Conservation (phyloP, 1,140 invertebrate species). For the Neodiprion fabricii region DNA sequence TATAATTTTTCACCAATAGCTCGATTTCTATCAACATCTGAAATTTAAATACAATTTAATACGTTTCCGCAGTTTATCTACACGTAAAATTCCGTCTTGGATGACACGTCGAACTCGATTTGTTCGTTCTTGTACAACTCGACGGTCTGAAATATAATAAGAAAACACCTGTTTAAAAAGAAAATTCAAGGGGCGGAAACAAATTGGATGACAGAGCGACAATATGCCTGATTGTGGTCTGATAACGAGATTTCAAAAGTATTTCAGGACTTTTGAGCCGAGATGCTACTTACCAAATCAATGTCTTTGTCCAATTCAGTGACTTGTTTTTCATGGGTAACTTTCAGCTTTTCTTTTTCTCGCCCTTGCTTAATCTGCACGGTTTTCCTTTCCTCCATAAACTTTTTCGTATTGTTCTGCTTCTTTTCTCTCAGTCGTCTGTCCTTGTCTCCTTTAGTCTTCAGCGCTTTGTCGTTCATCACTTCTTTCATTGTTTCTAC, state of each 20-base stretch:
- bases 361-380: conserved; percentile 88
- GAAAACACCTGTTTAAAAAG: conserved; percentile 26
- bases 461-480: conserved; percentile 94
- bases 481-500: conserved; percentile 97
- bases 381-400: conserved; percentile 95
- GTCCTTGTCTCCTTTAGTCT: conserved; percentile 98
- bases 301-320: conserved; percentile 88
- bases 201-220: neutral
- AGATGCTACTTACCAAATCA: conserved; percentile 72
- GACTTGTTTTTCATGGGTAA: conserved; percentile 89
- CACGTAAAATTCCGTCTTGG: conserved; percentile 86
- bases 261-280: neutral
- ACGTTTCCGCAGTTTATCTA: conserved; percentile 38
- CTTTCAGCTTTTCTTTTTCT: conserved; percentile 92
- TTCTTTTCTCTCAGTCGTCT: conserved; percentile 93
- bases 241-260: neutral
- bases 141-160: conserved; percentile 72
- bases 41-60: no score
- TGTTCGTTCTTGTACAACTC: conserved; percentile 93
- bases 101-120: conserved; percentile 83
- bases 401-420: conserved; percentile 98
- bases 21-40: no score
- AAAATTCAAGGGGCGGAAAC: conserved; percentile 5
- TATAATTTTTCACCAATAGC: no score
- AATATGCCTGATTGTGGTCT: conserved; percentile 7